Evolutionary conservation across 2,888 invertebrate species (phyloP).

Genomic region (Lochmaea capreae): DNA sequence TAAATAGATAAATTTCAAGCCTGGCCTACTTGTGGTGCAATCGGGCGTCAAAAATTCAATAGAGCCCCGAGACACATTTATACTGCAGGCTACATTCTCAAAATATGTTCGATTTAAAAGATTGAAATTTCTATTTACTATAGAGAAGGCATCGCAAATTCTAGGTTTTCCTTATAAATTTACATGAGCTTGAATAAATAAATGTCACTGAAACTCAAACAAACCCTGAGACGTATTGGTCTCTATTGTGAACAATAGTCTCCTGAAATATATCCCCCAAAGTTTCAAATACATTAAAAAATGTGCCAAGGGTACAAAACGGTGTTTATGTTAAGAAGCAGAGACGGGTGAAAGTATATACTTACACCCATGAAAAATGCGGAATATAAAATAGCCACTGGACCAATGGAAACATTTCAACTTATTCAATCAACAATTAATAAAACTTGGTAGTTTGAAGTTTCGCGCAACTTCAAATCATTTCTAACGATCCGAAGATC

Average conservation of each 20-base stretch:
- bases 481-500: too few relatives aligned
- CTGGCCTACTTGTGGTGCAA: too few relatives aligned
- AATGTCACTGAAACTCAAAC: constrained; percentile 28
- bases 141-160: neutral
- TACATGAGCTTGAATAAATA: constrained; percentile 7
- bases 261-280: constrained; percentile 50
- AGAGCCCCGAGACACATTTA: too few relatives aligned
- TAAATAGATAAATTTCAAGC: too few relatives aligned
- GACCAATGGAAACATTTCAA: too few relatives aligned
- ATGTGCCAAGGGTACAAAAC: constrained; percentile 48
- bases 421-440: too few relatives aligned
- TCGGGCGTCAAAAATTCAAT: too few relatives aligned
- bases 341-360: neutral
- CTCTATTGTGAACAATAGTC: constrained; percentile 47
- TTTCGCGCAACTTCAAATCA: too few relatives aligned
- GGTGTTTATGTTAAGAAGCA: constrained; percentile 27
- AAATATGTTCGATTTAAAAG: neutral
- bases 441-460: too few relatives aligned
- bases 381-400: too few relatives aligned
- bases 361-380: neutral
- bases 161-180: constrained; percentile 18
- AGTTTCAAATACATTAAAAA: constrained; percentile 50
- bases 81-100: too few relatives aligned
- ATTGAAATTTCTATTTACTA: neutral
- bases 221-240: constrained; percentile 49